phyloP scores from a whole-genome alignment of 2,113 vertebrate genomes.

The Typhlomys cinereus region DNA sequence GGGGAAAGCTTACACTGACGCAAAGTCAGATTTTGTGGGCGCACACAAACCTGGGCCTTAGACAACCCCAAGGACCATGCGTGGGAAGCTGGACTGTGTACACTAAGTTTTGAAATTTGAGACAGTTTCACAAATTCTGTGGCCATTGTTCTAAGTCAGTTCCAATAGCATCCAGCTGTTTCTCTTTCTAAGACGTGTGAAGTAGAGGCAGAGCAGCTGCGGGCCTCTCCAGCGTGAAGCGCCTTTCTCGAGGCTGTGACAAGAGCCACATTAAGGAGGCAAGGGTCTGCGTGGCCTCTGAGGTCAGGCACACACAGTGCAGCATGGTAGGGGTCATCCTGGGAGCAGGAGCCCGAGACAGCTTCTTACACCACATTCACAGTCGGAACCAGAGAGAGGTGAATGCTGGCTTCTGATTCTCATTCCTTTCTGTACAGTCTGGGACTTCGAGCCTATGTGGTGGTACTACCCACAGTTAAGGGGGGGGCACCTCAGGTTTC shows the following conservation, averaged over 20 bases:
- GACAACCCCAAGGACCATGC: not conserved
- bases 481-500: not conserved
- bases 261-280: not conserved
- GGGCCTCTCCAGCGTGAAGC: not conserved
- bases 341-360: fast-evolving
- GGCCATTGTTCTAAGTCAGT: not conserved
- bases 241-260: not conserved
- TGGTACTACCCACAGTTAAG: not conserved
- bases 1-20: not conserved
- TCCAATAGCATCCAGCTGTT: too few relatives aligned
- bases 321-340: not conserved
- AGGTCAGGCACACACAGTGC: too few relatives aligned
- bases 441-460: not conserved
- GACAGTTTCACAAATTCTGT: not conserved
- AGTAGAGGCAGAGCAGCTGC: not conserved
- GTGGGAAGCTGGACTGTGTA: not conserved
- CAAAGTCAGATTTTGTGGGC: not conserved
- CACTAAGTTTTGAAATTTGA: not conserved
- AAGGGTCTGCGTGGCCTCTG: not conserved
- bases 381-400: too few relatives aligned
- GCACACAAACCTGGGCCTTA: conserved; percentile 6
- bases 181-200: not conserved
- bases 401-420: not conserved
- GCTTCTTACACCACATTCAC: too few relatives aligned
- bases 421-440: not conserved